Evolutionary conservation across 1,140 invertebrate genomes (phyloP).

Genomic region (Cydia amplana): DNA sequence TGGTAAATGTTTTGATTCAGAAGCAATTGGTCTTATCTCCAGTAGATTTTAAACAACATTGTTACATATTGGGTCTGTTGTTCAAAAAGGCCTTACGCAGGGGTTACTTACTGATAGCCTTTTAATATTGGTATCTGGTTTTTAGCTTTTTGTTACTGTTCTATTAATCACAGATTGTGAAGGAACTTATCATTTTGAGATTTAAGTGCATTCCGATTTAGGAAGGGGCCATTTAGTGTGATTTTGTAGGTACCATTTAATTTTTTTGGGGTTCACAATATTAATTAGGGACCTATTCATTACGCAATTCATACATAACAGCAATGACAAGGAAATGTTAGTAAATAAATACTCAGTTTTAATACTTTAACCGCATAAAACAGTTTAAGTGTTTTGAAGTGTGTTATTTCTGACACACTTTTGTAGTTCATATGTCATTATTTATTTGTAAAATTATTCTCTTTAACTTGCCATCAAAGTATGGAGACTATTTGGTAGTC

Average conservation of each 20-base stretch:
- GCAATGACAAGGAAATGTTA: neutral
- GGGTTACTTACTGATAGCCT: constrained; percentile 43
- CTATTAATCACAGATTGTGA: constrained; percentile 21
- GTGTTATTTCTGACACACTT: no score
- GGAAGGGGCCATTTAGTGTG: neutral
- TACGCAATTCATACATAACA: neutral
- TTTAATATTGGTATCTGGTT: constrained; percentile 45
- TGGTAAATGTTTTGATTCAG: neutral
- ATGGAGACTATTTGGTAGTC: no score
- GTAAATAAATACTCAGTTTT: no score
- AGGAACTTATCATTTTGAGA: constrained; percentile 14
- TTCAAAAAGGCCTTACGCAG: neutral
- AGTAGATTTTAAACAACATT: neutral
- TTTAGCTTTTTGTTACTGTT: constrained; percentile 35
- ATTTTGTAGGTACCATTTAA: neutral
- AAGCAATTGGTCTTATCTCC: constrained; percentile 4
- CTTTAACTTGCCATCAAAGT: no score
- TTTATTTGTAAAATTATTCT: no score
- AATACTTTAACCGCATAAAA: no score
- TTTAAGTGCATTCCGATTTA: constrained; percentile 5
- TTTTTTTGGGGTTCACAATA: neutral
- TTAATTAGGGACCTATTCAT: neutral
- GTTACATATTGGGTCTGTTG: neutral
- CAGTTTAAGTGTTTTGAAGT: no score
- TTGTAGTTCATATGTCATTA: no score